A percentile compares a stretch with the other conserved stretches of the same genome.
phyloP scores from a whole-genome alignment of 2,797 vertebrate species.

The Pantherophis alleghaniensis region DNA sequence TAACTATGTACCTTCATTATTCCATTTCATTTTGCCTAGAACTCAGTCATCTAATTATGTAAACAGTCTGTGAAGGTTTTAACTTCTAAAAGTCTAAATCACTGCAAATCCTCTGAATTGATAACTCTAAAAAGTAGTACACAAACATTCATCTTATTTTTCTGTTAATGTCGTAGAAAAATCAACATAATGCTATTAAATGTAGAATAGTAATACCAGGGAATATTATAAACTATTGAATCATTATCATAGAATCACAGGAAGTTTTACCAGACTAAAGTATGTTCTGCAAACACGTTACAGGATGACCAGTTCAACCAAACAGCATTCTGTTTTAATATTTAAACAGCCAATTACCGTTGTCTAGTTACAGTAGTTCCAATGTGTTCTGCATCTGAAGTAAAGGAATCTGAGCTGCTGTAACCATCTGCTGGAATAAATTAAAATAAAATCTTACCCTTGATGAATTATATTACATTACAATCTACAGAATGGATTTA shows the following conservation, averaged over 20 bases:
- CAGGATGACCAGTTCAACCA: neutral
- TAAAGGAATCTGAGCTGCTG: slow-evolving; percentile 96
- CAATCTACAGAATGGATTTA: neutral
- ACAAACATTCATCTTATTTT: neutral
- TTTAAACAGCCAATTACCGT: slow-evolving; percentile 77
- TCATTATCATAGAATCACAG: neutral
- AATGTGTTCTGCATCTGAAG: slow-evolving; percentile 93
- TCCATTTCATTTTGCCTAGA: neutral
- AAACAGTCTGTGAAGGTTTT: neutral
- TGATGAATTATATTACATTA: neutral
- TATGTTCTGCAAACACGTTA: neutral
- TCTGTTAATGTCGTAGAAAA: neutral
- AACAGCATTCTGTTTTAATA: neutral
- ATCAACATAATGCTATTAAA: neutral
- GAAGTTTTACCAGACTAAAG: neutral
- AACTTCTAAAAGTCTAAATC: neutral
- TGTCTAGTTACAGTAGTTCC: slow-evolving; percentile 84
- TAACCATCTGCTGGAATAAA: slow-evolving; percentile 87
- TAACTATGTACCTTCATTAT: neutral
- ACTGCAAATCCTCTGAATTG: neutral
- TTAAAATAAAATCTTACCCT: slow-evolving; percentile 50
- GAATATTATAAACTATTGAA: neutral
- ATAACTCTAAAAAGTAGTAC: neutral
- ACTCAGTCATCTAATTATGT: neutral
- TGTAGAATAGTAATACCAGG: neutral